phyloP scores from a whole-genome alignment of 2,113 vertebrate genomes.

The Actinemys pallida region DNA sequence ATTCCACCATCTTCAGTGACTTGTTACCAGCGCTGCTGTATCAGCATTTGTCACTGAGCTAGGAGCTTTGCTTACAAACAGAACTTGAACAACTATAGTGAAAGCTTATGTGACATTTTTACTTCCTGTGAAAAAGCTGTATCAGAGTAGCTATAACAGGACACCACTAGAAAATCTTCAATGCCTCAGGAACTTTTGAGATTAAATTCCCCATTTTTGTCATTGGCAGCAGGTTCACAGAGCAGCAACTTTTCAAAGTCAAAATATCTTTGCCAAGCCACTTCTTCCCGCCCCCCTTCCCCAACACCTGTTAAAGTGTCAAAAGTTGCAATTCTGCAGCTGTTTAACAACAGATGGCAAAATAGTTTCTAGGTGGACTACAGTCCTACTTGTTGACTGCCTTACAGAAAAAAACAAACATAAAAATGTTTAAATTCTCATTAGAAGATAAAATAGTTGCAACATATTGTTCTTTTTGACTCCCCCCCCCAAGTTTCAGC shows the following conservation, averaged over 20 bases:
- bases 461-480: fast-evolving
- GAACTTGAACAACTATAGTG: neutral
- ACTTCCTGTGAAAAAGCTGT: neutral
- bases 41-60: neutral
- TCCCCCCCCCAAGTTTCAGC: neutral
- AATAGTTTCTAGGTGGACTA: neutral
- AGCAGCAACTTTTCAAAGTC: conserved; percentile 26
- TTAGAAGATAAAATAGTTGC: neutral
- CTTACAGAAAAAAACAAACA: neutral
- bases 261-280: neutral
- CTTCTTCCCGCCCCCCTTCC: neutral
- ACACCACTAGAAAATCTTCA: neutral
- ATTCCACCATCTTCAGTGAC: neutral
- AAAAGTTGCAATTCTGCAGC: neutral
- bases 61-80: neutral
- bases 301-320: conserved; percentile 34
- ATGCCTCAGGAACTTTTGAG: neutral
- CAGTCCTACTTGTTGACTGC: neutral
- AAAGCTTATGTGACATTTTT: neutral
- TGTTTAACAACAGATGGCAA: neutral
- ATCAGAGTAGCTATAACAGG: neutral
- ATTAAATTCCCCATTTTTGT: neutral
- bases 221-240: neutral
- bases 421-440: neutral
- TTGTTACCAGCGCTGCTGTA: neutral